These are phyloP conservation scores for Orchestes rusci DNA, from an alignment of 2,888 invertebrate species.

Conservation along the genomic window DNA sequence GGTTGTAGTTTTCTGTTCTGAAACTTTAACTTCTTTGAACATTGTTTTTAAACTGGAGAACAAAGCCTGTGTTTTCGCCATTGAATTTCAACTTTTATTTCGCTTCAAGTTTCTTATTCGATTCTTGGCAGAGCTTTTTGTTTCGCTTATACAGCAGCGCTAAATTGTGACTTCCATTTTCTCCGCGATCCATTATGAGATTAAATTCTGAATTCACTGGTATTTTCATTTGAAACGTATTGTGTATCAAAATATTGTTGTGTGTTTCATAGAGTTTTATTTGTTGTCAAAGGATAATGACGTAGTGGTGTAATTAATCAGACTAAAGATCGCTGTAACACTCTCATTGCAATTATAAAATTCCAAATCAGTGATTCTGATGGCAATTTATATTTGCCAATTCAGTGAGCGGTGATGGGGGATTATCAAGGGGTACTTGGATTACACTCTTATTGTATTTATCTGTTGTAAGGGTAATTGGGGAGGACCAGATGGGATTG, in stretches of 20 bases:
- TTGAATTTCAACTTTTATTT: slow-evolving; percentile 29
- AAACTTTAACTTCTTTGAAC: slow-evolving; percentile 36
- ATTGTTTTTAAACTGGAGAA: slow-evolving; percentile 37
- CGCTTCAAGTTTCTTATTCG: too few relatives aligned
- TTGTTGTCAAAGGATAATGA: too few relatives aligned
- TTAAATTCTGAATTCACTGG: slow-evolving; percentile 20
- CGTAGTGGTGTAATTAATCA: neutral
- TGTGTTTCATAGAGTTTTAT: slow-evolving; percentile 7
- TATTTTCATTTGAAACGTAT: slow-evolving; percentile 10
- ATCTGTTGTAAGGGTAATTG: too few relatives aligned
- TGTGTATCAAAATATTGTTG: slow-evolving; percentile 15
- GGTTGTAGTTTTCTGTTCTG: slow-evolving; percentile 36
- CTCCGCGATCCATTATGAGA: slow-evolving; percentile 23
- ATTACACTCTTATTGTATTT: too few relatives aligned
- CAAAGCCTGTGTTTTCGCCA: slow-evolving; percentile 34
- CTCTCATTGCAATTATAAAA: slow-evolving; percentile 31
- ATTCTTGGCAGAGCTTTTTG: slow-evolving; percentile 22
- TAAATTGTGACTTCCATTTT: slow-evolving; percentile 26
- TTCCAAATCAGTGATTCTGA: slow-evolving; percentile 27
- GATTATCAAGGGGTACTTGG: slow-evolving; percentile 19
- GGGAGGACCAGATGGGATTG: too few relatives aligned
- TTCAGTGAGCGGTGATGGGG: slow-evolving; percentile 24
- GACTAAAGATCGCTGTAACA: slow-evolving; percentile 22
- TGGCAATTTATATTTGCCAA: slow-evolving; percentile 31
- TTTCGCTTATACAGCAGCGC: slow-evolving; percentile 21